Base-by-base conservation (phyloP, 2,888 invertebrate species). In the Trimorus sp. region DNA sequence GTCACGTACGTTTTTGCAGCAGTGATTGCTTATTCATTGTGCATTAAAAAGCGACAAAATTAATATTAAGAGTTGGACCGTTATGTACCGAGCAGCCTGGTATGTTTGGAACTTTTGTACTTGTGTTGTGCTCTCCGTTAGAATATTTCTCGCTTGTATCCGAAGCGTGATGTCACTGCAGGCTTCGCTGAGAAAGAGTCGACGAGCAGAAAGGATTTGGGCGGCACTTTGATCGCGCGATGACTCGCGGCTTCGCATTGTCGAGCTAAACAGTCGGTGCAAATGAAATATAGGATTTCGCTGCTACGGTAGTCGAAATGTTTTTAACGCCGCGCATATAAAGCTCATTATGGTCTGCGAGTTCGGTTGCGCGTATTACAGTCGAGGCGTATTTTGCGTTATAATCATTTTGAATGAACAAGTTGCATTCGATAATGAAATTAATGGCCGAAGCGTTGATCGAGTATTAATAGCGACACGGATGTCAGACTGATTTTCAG, bases 201-300 rank as follows among this genome's bases (percentile, higher is more conserved):
- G 51, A 66, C 62, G 65, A 49, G 48, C 68, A 82, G 82, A 85
- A 83, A 78, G 78, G 73, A 68, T 77, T 79, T 58, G 70, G 68
- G 82, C 84, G 89, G 87, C 85, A 85, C 89, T 89, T 89, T 89
- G 89, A 90, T 89, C 89, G 86, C 71, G 80, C 85, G 87, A 88
- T 90, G 90, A 90, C 90, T 88, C 84, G 88, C 86, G 88, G 86
- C 83, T 90, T 88, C 85, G 86, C 85, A 88, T 88, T 88, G 75
- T 85, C 37, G 84, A 85, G 87, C 86, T 88, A 88, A 88, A 89
- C 88, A 88, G 87, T 87, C 84, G 85, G 84, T 83, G 85, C 81
- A 80, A 87, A 88, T 89, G 88, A 88, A 88, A 87, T 84, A 85
- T 84, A 74, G 85, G 84, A 84, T 86, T 84, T 84, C 84, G 89